Percentiles rank a stretch among this genome's conserved stretches.
phyloP scores from a whole-genome alignment of 2,797 vertebrate genomes.

The Ibycter americanus region DNA sequence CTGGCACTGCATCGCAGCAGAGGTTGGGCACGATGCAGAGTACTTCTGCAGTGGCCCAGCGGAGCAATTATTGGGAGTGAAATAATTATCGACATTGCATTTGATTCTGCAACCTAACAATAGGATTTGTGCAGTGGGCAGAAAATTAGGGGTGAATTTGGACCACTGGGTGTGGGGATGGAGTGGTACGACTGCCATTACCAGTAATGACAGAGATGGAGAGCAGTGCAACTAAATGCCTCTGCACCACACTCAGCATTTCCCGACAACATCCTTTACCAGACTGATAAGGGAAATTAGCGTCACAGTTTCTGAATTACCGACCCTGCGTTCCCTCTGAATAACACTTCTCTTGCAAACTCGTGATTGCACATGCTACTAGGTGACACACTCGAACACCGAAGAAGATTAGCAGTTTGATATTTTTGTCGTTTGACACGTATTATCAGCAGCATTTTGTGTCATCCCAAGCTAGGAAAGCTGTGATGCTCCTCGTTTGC shows the following conservation, averaged over 20 bases:
- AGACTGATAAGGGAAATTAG: background rate
- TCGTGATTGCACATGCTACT: background rate
- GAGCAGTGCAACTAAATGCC: background rate
- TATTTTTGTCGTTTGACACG: background rate
- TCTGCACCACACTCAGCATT: background rate
- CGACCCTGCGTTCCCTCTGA: background rate
- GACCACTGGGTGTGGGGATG: accelerated
- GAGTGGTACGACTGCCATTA: background rate
- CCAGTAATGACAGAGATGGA: too few relatives aligned
- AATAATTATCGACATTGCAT: background rate
- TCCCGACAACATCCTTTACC: background rate
- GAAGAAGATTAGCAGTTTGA: background rate
- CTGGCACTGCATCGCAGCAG: accelerated
- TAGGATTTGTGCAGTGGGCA: background rate
- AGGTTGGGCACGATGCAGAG: background rate
- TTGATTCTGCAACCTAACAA: background rate
- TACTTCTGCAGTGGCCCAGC: accelerated
- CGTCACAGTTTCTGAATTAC: accelerated
- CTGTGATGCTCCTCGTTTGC: background rate
- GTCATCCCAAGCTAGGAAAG: background rate
- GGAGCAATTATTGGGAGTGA: background rate
- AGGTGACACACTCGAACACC: background rate
- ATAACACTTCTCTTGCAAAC: background rate
- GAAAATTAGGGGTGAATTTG: background rate
- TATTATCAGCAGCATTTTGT: background rate